Percentiles rank a stretch among this genome's conserved stretches.
These are phyloP conservation scores for Dendropsophus ebraccatus DNA, from an alignment of 2,113 vertebrate species.

Conservation along the genomic window DNA sequence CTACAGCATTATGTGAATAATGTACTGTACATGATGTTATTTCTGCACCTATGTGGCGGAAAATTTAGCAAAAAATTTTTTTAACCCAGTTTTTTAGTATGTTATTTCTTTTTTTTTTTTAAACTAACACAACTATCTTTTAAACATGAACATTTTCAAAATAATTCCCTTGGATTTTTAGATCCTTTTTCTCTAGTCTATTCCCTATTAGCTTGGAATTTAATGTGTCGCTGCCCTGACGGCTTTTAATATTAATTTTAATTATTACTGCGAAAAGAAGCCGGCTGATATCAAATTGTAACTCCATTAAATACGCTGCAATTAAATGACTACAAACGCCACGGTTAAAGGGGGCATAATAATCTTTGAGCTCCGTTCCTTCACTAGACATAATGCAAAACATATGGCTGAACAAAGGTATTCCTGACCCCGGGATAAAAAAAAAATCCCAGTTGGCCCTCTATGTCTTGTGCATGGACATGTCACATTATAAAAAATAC, in stretches of 20 bases:
- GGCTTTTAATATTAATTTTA: conserved; percentile 6
- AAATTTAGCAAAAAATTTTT: too few relatives aligned
- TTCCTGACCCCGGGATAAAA: background rate
- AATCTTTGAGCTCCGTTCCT: background rate
- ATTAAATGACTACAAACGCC: conserved; percentile 8
- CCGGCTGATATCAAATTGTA: conserved; percentile 4
- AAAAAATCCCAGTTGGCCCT: background rate
- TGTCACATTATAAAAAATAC: background rate
- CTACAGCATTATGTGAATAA: too few relatives aligned
- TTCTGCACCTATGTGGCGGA: too few relatives aligned
- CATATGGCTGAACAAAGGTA: conserved; percentile 12
- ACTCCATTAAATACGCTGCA: conserved; percentile 12
- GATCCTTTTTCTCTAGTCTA: background rate
- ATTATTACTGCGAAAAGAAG: conserved; percentile 22
- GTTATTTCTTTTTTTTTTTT: too few relatives aligned
- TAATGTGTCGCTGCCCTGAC: background rate
- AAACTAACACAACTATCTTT: too few relatives aligned
- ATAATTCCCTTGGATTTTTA: background rate
- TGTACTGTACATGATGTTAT: too few relatives aligned
- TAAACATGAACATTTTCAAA: background rate
- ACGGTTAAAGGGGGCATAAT: conserved; percentile 10
- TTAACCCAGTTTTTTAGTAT: too few relatives aligned
- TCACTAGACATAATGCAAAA: background rate
- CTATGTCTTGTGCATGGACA: background rate
- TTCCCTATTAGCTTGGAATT: conserved; percentile 3